Conservation (phyloP, 1,140 invertebrate genomes). For the Cheumatopsyche charites region DNA sequence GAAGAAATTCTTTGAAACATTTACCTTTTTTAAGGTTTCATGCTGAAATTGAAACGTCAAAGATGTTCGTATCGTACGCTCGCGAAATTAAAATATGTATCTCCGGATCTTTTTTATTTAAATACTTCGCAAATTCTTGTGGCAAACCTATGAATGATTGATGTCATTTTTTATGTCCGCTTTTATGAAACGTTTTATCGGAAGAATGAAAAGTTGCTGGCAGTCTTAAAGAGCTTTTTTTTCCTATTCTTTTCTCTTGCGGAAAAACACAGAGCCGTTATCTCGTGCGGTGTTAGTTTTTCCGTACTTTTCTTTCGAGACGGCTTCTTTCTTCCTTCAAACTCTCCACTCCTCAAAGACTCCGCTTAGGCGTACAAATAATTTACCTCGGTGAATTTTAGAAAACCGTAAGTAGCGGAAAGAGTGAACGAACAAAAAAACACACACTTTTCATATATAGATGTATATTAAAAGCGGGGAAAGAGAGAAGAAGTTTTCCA, state of each 20-base stretch:
- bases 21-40: no score
- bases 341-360: slow-evolving; percentile 14
- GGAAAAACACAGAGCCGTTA: not conserved
- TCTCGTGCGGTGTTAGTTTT: not conserved
- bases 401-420: not conserved
- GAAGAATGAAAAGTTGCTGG: no score
- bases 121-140: no score
- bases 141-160: no score
- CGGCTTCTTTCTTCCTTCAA: slow-evolving; percentile 11
- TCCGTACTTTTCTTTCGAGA: slow-evolving; percentile 2
- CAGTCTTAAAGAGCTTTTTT: no score
- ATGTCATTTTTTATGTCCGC: no score
- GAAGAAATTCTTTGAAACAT: no score
- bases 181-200: no score
- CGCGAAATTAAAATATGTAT: no score
- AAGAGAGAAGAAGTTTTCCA: slow-evolving; percentile 27
- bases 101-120: no score
- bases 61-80: no score
- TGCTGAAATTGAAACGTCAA: no score
- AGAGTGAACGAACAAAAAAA: slow-evolving; percentile 3
- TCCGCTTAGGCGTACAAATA: slow-evolving; percentile 18
- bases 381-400: slow-evolving; percentile 13
- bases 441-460: not conserved
- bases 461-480: not conserved
- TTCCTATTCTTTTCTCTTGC: not conserved